These are phyloP conservation scores for Belonocnema kinseyi DNA, from an alignment of 1,140 invertebrate species.

Conservation along the genomic window DNA sequence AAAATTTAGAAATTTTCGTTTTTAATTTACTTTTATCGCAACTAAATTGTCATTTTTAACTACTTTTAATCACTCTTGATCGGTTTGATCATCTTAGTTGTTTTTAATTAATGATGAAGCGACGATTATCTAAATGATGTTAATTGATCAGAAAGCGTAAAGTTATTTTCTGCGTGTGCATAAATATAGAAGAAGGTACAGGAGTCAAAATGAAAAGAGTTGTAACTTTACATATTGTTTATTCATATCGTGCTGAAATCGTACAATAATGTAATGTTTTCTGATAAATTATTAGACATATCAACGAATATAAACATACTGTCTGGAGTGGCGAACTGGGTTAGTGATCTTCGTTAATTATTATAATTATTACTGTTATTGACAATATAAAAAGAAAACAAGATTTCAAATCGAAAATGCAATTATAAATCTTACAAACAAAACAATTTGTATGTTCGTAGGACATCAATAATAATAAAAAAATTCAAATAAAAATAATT, in stretches of 20 bases:
- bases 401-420: too few species aligned
- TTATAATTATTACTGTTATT: too few species aligned
- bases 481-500: too few species aligned
- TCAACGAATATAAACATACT: conserved; percentile 59
- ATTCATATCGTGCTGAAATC: conserved; percentile 39
- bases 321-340: background rate
- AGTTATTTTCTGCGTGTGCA: conserved; percentile 18
- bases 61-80: too few species aligned
- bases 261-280: conserved; percentile 38
- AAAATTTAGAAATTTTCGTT: too few species aligned
- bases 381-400: too few species aligned
- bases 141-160: background rate
- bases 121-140: conserved; percentile 4
- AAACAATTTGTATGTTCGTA: too few species aligned
- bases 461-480: too few species aligned
- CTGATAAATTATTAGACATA: conserved; percentile 55
- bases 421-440: too few species aligned
- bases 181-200: background rate
- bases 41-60: too few species aligned
- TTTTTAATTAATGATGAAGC: background rate
- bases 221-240: conserved; percentile 35
- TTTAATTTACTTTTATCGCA: too few species aligned
- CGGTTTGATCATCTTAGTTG: background rate
- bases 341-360: background rate
- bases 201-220: background rate